A percentile compares a stretch with the other conserved stretches of the same genome.
phyloP scores from a whole-genome alignment of 2,113 vertebrate species.

The Nettapus auritus region DNA sequence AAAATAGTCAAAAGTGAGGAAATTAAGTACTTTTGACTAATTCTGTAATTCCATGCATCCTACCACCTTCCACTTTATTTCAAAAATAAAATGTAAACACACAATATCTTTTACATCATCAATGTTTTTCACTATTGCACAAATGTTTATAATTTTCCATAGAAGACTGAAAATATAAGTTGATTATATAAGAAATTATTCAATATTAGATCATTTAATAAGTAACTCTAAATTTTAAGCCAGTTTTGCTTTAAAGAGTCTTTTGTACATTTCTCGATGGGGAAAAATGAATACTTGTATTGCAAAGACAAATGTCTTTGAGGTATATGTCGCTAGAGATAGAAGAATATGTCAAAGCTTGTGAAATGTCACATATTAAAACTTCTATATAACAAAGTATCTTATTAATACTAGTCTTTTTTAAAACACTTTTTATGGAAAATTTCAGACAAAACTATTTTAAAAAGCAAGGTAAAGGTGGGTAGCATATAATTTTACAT shows the following conservation, averaged over 20 bases:
- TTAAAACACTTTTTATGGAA: neutral
- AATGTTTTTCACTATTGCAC: neutral
- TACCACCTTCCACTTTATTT: neutral
- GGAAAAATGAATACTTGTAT: neutral
- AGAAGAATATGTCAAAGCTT: neutral
- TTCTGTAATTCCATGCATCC: neutral
- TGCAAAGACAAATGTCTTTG: neutral
- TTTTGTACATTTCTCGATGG: neutral
- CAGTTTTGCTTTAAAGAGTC: neutral
- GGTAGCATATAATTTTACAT: neutral
- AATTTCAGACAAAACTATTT: neutral
- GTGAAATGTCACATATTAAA: neutral
- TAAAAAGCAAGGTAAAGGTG: neutral
- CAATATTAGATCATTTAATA: neutral
- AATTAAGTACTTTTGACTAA: neutral
- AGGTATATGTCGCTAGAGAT: neutral
- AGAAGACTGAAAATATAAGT: neutral
- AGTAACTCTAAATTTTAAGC: neutral
- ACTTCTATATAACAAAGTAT: neutral
- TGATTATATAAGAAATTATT: neutral
- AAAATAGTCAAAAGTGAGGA: neutral
- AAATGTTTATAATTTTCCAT: neutral
- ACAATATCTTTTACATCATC: neutral
- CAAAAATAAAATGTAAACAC: neutral
- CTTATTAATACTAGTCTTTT: neutral